Base-by-base conservation (phyloP, 2,888 invertebrate species). In the Blastobasis adustella region DNA sequence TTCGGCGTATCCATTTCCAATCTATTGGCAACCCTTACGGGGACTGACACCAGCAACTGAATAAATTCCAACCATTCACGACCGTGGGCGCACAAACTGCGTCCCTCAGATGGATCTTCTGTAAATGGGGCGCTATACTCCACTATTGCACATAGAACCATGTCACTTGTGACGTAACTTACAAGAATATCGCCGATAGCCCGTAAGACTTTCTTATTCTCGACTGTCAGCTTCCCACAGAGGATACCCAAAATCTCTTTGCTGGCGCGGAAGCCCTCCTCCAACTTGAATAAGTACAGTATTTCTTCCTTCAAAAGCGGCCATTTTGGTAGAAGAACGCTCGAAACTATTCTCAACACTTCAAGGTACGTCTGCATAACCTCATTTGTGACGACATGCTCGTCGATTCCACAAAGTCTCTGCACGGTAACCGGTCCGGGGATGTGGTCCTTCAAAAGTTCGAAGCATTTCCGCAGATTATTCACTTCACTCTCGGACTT, bases 1-100 rank as follows among this genome's bases (percentile, higher is more conserved):
- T 88, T 82, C 0, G 92, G 90, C 5, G 91, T 81, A 39, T 90
- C 79, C 1, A 79, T 82, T 55, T 91, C 79, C 38, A 92, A 61
- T 61, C 88, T 89, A 67, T 96, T 96, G 6, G 94, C 93, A 45
- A 95, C 80, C 58, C 93, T 83, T 62, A 88, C 91, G 0, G 96
- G 95, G 49, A 96, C 63, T 2, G 93, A 93, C 6, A 91, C 79
- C 49, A 95, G 63, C 47, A 91, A 63, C 66, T 93, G 93, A 0
- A 93, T 83, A 36, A 89, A 90, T 41, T 81, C 83, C 54, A 89
- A 84, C 88, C 91, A 91, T 4, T 82, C 76, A 0, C 59, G 56
- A 43, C 67, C 66, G 0, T 62, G 58, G 44, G 59, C 55, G 23
- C 23, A 2, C 23, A 23, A 23, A 23, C 23, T 23, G 39, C 68